Base-by-base conservation (phyloP, 2,797 vertebrate genomes). In the Hypotaenidia okinawae region DNA sequence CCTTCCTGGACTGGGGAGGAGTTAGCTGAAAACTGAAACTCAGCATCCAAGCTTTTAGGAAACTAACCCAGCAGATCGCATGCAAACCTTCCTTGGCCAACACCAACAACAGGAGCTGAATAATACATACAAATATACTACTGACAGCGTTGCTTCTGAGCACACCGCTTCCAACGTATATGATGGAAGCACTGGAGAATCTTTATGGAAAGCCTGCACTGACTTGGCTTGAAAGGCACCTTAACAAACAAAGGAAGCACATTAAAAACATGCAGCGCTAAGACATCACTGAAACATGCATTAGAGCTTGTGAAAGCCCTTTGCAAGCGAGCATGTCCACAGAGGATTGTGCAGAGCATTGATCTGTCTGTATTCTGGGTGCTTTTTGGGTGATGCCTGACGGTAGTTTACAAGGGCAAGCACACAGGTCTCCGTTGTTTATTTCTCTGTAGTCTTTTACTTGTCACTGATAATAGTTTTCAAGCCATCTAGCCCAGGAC, bases 401-500 rank as follows among this genome's bases (percentile, higher is more conserved):
- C 92, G 33, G 1, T 59, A 72, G 96, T 86, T 96, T 95, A 95
- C 95, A 92, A 94, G 94, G 95, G 83, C 90, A 93, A 84, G 90
- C 83, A 84, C 91, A 93, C 17, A 92, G 91, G 95, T 96, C 95
- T 95, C 84, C 1, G 33, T 90, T 95, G 90, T 97, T 97, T 97
- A 95, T 93, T 95, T 88, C 97, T 95, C 81, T 81, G 86, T 87
- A 95, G 90, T 96, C 96, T 96, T 95, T 95, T 66, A 90, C 92
- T 95, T 97, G 95, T 97, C 96, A 96, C 85, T 94, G 90, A 88
- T 93, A 96, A 97, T 84, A 84, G 87, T 96, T 97, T 93, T 96
- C 93, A 89, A 97, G 91, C 69, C 88, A 73, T 90, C 86, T 52
- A 67, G 80, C 80, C 94, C 7, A 54, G 62, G 89, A 97, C 78